Evolutionary conservation across 2,888 invertebrate genomes (phyloP).

Genomic region (Chloromyia formosa): DNA sequence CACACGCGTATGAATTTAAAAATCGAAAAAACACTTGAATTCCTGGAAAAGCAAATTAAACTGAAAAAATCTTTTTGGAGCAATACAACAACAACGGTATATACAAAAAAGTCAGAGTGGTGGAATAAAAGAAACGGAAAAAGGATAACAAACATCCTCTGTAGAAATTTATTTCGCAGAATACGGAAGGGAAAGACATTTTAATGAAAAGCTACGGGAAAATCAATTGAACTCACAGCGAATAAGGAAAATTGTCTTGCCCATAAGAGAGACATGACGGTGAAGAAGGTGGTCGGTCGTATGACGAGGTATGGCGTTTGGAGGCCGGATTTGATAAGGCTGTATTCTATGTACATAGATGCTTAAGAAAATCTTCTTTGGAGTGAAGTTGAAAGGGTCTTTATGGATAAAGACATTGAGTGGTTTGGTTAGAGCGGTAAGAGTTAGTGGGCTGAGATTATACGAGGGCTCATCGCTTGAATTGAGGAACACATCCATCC

Average conservation of each 20-base stretch:
- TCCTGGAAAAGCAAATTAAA: neutral
- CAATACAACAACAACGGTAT: no score
- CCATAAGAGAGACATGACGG: neutral
- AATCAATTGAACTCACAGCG: slow-evolving; percentile 7
- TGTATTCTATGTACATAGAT: neutral
- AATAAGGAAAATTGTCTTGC: neutral
- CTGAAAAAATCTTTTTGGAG: no score
- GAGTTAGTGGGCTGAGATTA: neutral
- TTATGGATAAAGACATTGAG: neutral
- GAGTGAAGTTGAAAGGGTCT: slow-evolving; percentile 1
- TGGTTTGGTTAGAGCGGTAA: neutral
- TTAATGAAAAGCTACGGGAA: slow-evolving; percentile 10
- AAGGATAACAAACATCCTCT: slow-evolving; percentile 22
- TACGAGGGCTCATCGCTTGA: neutral
- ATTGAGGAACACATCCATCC: neutral
- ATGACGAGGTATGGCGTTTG: no score
- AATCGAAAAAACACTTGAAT: slow-evolving; percentile 4
- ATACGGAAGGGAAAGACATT: neutral
- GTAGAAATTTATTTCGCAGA: neutral
- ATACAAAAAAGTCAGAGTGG: neutral
- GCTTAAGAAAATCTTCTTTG: neutral
- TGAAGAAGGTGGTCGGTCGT: no score
- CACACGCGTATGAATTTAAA: neutral
- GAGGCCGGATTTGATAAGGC: no score
- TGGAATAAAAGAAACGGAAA: slow-evolving; percentile 6